phyloP scores from a whole-genome alignment of 1,140 invertebrate species.

The Calosoma granatense region DNA sequence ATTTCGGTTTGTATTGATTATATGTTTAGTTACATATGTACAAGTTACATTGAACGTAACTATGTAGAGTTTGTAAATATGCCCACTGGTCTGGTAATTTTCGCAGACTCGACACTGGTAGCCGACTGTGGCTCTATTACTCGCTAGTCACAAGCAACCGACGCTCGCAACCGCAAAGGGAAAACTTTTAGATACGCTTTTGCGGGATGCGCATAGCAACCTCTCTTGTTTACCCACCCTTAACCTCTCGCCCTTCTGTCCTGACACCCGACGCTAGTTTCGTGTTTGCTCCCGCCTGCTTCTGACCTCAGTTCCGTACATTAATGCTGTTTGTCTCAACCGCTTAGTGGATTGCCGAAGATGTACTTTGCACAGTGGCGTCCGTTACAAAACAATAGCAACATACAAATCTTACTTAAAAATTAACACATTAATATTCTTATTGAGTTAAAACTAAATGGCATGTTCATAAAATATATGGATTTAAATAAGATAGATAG shows the following conservation, averaged over 20 bases:
- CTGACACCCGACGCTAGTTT: not conserved
- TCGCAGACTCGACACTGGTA: no score
- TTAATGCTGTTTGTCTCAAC: slow-evolving; percentile 3
- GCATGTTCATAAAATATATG: no score
- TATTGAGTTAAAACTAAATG: no score
- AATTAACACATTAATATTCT: no score
- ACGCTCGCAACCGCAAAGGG: not conserved
- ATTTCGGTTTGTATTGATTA: no score
- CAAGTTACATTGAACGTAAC: no score
- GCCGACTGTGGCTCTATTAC: not conserved
- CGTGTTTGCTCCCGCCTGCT: not conserved
- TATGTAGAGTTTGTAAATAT: not conserved
- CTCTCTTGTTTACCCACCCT: not conserved
- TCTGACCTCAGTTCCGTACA: not conserved
- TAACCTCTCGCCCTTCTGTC: not conserved
- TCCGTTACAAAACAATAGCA: no score
- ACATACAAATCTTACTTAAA: no score
- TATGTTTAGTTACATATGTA: no score
- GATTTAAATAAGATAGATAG: no score
- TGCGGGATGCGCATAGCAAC: not conserved
- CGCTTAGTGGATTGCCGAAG: not conserved
- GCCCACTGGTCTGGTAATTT: not conserved
- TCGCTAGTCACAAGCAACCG: not conserved
- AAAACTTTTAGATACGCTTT: not conserved
- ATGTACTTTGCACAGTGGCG: not conserved